Percentiles rank a stretch among this genome's conserved stretches.
Evolutionary conservation across 2,797 vertebrate species (phyloP).

Genomic region (Antennarius maculatus): DNA sequence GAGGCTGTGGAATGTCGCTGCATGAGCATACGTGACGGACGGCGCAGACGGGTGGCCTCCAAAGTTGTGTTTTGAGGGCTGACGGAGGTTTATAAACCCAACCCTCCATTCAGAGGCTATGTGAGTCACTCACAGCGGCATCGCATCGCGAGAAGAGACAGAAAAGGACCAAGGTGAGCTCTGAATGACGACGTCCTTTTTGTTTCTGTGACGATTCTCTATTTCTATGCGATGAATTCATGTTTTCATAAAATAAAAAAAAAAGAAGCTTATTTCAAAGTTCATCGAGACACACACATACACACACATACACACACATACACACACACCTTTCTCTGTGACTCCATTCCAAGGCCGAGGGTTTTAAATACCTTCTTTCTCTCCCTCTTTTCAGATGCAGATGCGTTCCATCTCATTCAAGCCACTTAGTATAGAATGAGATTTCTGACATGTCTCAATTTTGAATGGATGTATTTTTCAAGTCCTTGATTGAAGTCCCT

Average conservation of each 20-base stretch:
- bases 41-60: conserved; percentile 58
- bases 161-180: conserved; percentile 50
- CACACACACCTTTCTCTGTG: neutral
- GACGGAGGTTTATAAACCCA: conserved; percentile 74
- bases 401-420: neutral
- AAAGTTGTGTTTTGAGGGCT: conserved; percentile 53
- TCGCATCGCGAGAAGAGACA: conserved; percentile 16
- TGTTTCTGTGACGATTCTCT: neutral
- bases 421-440: neutral
- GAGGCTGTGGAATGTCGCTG: conserved; percentile 25
- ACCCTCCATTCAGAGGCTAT: conserved; percentile 67
- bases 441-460: neutral
- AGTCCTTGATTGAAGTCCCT: neutral
- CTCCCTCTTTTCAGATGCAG: neutral
- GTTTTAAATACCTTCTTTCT: conserved; percentile 43
- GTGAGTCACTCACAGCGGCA: conserved; percentile 75
- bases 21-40: conserved; percentile 42
- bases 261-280: conserved; percentile 7
- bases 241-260: neutral
- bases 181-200: conserved; percentile 15
- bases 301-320: neutral
- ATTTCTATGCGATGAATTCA: neutral
- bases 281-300: neutral
- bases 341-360: conserved; percentile 47
- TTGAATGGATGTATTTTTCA: neutral